Evolutionary conservation across 2,888 invertebrate genomes (phyloP).

Genomic region (Griposia aprilina): DNA sequence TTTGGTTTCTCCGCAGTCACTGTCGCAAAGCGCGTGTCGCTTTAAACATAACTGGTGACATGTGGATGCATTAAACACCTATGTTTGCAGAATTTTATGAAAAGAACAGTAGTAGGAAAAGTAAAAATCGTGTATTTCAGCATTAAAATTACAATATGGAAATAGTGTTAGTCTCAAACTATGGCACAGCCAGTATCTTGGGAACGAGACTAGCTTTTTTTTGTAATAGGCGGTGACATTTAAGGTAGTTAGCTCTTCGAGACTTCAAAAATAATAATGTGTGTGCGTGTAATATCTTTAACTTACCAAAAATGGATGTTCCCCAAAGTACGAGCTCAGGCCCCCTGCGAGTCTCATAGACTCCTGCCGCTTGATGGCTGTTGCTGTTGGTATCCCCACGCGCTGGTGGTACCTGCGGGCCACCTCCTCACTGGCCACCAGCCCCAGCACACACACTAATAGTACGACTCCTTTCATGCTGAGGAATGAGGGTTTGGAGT

Average conservation of each 20-base stretch:
- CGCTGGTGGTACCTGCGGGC: slow-evolving; percentile 43
- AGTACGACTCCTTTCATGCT: slow-evolving; percentile 27
- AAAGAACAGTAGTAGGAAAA: background rate
- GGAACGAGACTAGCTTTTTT: too few relatives aligned
- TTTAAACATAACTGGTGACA: background rate
- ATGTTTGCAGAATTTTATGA: background rate
- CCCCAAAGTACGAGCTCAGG: slow-evolving; percentile 14
- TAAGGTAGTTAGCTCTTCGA: background rate
- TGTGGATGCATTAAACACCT: background rate
- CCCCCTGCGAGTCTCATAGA: slow-evolving; percentile 33
- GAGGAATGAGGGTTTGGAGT: background rate
- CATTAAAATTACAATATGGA: background rate
- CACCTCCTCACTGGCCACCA: slow-evolving; percentile 22
- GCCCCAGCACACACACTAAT: slow-evolving; percentile 13
- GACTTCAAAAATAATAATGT: background rate
- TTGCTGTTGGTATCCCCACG: slow-evolving; percentile 45
- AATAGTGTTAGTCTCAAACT: background rate
- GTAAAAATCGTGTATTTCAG: background rate
- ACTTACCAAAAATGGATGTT: slow-evolving; percentile 52
- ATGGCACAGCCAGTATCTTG: background rate
- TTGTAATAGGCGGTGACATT: too few relatives aligned
- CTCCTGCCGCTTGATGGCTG: slow-evolving; percentile 28
- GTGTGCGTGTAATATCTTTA: background rate
- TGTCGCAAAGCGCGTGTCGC: background rate
- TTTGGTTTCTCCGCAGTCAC: background rate